Base-by-base conservation (phyloP, 2,888 invertebrate species). In the Drosophila planitibia region DNA sequence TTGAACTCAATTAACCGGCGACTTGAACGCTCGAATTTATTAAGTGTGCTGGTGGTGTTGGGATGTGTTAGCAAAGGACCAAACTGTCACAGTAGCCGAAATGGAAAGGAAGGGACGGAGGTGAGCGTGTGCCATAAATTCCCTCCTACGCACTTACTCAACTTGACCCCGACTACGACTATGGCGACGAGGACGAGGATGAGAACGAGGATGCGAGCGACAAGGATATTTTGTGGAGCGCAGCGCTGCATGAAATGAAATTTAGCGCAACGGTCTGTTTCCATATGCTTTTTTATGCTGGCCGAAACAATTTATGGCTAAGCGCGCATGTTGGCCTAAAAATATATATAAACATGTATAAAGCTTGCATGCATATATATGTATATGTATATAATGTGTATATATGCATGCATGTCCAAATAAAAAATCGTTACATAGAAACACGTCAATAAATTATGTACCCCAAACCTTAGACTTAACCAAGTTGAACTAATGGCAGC, bases 171-270 rank as follows among this genome's bases (percentile, higher is more conserved):
- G 30, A 16, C 25, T 25, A 16, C 25, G 37, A 28, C 37, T 35
- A n/a, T 6, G 52, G 10, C 52, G 10, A 75, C 32, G 52, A 16
- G 22, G 12, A 53, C 2, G 22, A 14, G 28, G 19, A 19, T 19
- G 49, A 5, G 10, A 4, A 51, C 2, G 39, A 51, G 39, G 1
- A 30, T 16, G 25, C 16, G 44, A 30, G 35, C 79, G 76, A 60
- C 39, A 66, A 61, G 76, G 62, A 68, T 58, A 70, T 69, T 69
- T 74, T 65, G 81, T 68, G 63, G 68, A 58, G 68, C 70, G 81
- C 84, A 84, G 74, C 70, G 81, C 86, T 85, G 86, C 84, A 84
- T 84, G 81, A 84, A 84, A 84, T 85, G 81, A 88, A 84, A 85
- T 84, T 84, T 81, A 88, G 86, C 86, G 81, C 84, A 83, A 81